Base-by-base conservation (phyloP, 2,888 invertebrate species). In the Tubulanus polymorphus region DNA sequence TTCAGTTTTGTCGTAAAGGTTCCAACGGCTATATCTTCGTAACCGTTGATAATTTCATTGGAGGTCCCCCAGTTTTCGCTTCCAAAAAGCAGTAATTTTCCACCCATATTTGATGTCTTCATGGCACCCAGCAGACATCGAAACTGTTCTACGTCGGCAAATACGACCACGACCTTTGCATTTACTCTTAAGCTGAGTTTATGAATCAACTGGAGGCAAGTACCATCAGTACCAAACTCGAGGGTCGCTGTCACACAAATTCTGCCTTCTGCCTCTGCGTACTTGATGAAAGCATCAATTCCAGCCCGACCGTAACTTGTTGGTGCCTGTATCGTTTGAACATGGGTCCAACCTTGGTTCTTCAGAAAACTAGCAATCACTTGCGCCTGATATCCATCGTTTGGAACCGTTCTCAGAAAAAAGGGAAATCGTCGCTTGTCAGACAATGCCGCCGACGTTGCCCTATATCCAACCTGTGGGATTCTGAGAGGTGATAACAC, bases 401-500 rank as follows among this genome's bases (percentile, higher is more conserved):
- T 60, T 0, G 74, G 69, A 3, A 71, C 57, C 3, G 66, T 67
- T 12, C 74, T 58, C 23, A 64, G 57, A 52, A 69, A 70, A 51
- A 65, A 66, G 18, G 69, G 67, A 55, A 64, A 71, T 51, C 47
- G 54, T 2, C 28, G 37, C 10, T 49, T 59, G 12, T 65, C 54
- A 10, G 51, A 37, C 6, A 72, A 55, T 3, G 32, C n/a, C 1
- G 55, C 26, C 32, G 65, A 60, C 3, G 67, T 66, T 0, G 72
- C 69, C 3, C 56, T 52, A 0, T 62, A 54, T 3, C 67, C 68
- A 12, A 79, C 66, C 70, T 84, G 83, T 1, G 84, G 84, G 37
- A 84, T 78, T 45, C 78, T 71, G 68, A 83, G 82, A n/a, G 82
- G 69, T 25, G 81, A 70, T 37, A 84, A 71, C 63, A 83, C 75